phyloP scores from a whole-genome alignment of 2,888 invertebrate genomes.

The Andrena bucephala region DNA sequence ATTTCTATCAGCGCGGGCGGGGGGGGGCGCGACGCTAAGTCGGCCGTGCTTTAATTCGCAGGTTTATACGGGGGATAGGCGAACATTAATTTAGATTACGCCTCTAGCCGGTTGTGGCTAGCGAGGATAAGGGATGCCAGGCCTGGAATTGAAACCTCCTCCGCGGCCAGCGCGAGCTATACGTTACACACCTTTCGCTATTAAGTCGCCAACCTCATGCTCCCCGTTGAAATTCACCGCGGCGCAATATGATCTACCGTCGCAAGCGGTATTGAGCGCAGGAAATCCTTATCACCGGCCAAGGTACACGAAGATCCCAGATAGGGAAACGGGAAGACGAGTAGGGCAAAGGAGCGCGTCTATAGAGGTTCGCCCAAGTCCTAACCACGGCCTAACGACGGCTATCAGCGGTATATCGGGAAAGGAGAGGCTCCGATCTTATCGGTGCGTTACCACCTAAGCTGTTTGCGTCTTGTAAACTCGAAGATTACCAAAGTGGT shows the following conservation, averaged over 20 bases:
- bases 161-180: constrained; percentile 49
- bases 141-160: constrained; percentile 63
- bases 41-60: constrained; percentile 62
- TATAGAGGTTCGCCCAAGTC: constrained; percentile 65
- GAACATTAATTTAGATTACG: constrained; percentile 75
- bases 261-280: constrained; percentile 54
- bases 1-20: constrained; percentile 42
- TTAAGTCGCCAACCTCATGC: constrained; percentile 52
- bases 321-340: constrained; percentile 58
- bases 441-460: constrained; percentile 82
- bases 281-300: constrained; percentile 61
- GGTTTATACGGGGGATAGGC: constrained; percentile 63
- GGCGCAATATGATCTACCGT: constrained; percentile 45
- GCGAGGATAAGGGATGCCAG: constrained; percentile 56
- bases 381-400: constrained; percentile 78
- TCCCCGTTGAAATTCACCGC: constrained; percentile 35
- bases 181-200: constrained; percentile 56
- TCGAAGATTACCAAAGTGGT: constrained; percentile 74
- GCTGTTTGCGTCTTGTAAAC: constrained; percentile 84
- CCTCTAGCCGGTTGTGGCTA: constrained; percentile 70
- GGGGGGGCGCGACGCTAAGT: constrained; percentile 38
- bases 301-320: constrained; percentile 61
- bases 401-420: constrained; percentile 77
- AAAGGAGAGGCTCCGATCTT: constrained; percentile 78
- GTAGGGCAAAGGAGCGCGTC: constrained; percentile 49